Percentiles rank a stretch among this genome's conserved stretches.
phyloP scores from a whole-genome alignment of 2,888 invertebrate species.

The Drosophila engyochracea region DNA sequence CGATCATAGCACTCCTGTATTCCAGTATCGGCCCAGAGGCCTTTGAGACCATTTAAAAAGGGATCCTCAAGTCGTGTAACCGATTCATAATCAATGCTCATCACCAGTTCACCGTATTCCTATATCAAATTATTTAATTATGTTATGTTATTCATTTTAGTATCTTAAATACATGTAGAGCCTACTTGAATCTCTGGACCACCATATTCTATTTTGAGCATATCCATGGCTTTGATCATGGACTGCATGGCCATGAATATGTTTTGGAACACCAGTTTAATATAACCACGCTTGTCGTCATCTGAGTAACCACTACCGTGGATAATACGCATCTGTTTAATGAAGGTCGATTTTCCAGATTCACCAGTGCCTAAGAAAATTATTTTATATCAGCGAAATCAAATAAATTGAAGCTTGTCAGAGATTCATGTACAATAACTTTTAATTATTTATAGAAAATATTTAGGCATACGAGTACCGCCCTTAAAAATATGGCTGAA shows the following conservation, averaged over 20 bases:
- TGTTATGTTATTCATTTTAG: neutral
- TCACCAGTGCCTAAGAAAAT: slow-evolving; percentile 91
- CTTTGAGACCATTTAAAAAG: slow-evolving; percentile 97
- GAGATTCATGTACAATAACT: neutral
- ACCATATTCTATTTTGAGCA: slow-evolving; percentile 97
- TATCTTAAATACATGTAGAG: slow-evolving; percentile 66
- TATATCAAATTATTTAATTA: slow-evolving; percentile 88
- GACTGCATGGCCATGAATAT: slow-evolving; percentile 99
- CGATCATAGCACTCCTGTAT: slow-evolving; percentile 99
- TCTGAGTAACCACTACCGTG: slow-evolving; percentile 99
- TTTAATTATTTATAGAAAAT: neutral
- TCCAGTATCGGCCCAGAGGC: slow-evolving; percentile 97
- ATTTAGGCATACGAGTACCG: neutral
- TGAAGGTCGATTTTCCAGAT: slow-evolving; percentile 99
- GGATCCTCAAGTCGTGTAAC: slow-evolving; percentile 99
- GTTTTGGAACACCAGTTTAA: slow-evolving; percentile 99
- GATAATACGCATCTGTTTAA: slow-evolving; percentile 99
- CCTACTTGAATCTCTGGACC: slow-evolving; percentile 95
- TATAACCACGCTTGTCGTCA: slow-evolving; percentile 99
- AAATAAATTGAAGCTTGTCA: neutral
- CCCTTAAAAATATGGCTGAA: neutral
- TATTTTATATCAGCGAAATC: neutral
- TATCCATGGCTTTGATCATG: slow-evolving; percentile 99
- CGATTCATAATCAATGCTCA: slow-evolving; percentile 98
- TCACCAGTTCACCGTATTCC: slow-evolving; percentile 98